Evolutionary conservation across 1,140 invertebrate species (phyloP), one percentile per base, ranked within the genome.

Genomic region (Anadara kagoshimensis): DNA sequence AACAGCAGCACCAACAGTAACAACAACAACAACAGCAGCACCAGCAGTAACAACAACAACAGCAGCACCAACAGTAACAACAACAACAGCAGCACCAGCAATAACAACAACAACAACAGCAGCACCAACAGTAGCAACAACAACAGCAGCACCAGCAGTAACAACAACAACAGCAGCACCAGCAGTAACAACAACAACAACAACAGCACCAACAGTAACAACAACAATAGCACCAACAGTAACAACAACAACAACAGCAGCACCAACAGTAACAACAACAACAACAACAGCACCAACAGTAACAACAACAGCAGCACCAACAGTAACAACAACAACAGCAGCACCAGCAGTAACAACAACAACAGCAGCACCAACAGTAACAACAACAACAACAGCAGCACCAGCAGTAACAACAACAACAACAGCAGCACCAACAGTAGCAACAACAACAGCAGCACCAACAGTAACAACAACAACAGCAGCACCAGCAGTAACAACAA

Each of bases 351-450:
- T 18, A 26, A 59, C 1, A n/a, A 47, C 67, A 26, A 56, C 64
- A 7, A 26, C 51, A 53, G 54, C 54, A 11, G 22, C 64, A 16
- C 16, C 64, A 5, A 7, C 64, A 26, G 45, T 66, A 43, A 66
- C 51, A 10, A 45, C 64, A 66, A 26, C 47, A 8, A 54, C 64
- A 18, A 10, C 24, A 8, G 26, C 22, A 51, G 36, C 64, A 18
- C 7, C 24, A 18, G 64, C 47, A 2, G 29, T 8, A 10, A 41
- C 3, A 14, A 10, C 47, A 11, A 56, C 64, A 36, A 26, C 29
- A 8, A n/a, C 47, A 11, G 41, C 51, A 14, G 47, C 64, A 1
- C 22, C 11, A 0, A 36, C 5, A 12, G n/a, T 24, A 7, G 45
- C 22, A n/a, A 53, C 51, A 53, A 53, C 7, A 11, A n/a, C 51